Evolutionary conservation across 2,113 vertebrate species (phyloP).

Genomic region (Vulpes ferrilata): DNA sequence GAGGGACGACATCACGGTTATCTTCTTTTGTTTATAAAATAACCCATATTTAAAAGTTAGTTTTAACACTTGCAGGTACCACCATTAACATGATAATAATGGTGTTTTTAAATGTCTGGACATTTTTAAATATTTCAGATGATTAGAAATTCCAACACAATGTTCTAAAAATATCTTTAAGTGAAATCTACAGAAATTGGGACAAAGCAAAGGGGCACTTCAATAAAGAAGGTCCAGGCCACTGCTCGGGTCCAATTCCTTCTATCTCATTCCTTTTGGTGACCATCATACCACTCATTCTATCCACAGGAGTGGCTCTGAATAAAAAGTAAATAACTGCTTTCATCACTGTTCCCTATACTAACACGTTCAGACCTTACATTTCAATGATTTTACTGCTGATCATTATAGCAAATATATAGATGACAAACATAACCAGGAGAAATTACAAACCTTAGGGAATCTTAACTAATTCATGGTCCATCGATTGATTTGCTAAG

Average conservation of each 20-base stretch:
- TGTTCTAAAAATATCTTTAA: constrained; percentile 10
- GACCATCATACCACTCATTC: not conserved
- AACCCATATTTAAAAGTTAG: constrained; percentile 11
- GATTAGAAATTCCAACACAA: not conserved
- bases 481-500: not conserved
- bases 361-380: not conserved
- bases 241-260: not conserved
- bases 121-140: not conserved
- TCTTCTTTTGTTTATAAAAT: constrained; percentile 33
- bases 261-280: not conserved
- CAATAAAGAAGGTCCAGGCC: not conserved
- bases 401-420: not conserved
- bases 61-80: not conserved
- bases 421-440: constrained; percentile 1
- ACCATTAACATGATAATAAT: not conserved
- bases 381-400: not conserved
- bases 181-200: not conserved
- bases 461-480: not conserved
- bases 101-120: not conserved
- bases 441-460: not conserved
- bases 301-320: not conserved
- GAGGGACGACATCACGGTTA: not conserved
- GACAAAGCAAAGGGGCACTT: not conserved
- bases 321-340: not conserved
- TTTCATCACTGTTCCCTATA: not conserved